Evolutionary conservation across 2,888 invertebrate species (phyloP).

Genomic region (Lasioglossum oenotherae): DNA sequence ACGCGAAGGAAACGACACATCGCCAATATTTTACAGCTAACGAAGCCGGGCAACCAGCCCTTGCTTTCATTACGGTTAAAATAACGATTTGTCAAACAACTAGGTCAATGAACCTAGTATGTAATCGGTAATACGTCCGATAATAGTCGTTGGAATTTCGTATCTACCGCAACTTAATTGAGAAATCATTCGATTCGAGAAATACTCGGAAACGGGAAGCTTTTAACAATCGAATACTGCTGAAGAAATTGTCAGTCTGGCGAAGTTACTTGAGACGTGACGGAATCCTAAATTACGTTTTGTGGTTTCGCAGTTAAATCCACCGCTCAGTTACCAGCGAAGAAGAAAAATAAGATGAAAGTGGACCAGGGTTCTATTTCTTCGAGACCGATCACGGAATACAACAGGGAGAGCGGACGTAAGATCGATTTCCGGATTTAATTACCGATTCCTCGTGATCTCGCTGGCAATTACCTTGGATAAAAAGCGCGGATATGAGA

Average conservation of each 20-base stretch:
- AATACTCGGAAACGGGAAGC: background rate
- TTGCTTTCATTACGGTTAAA: background rate
- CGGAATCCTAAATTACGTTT: conserved; percentile 27
- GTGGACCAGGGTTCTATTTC: conserved; percentile 19
- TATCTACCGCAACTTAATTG: background rate
- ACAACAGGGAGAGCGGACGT: background rate
- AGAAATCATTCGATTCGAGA: background rate
- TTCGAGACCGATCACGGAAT: conserved; percentile 23
- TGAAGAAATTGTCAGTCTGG: background rate
- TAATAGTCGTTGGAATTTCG: background rate
- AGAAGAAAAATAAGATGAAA: conserved; percentile 14
- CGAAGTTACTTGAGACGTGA: background rate
- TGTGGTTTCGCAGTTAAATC: conserved; percentile 28
- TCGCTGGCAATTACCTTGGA: background rate
- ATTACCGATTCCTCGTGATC: conserved; percentile 48
- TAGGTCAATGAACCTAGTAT: background rate
- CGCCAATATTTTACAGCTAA: background rate
- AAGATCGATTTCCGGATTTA: conserved; percentile 51
- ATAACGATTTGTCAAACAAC: background rate
- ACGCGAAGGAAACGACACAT: background rate
- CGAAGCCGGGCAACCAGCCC: background rate
- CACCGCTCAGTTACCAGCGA: conserved; percentile 14
- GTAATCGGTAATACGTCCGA: background rate
- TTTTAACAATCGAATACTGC: background rate
- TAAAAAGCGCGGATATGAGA: background rate